Conservation (phyloP, 2,113 vertebrate genomes). For the Ptyas mucosa region DNA sequence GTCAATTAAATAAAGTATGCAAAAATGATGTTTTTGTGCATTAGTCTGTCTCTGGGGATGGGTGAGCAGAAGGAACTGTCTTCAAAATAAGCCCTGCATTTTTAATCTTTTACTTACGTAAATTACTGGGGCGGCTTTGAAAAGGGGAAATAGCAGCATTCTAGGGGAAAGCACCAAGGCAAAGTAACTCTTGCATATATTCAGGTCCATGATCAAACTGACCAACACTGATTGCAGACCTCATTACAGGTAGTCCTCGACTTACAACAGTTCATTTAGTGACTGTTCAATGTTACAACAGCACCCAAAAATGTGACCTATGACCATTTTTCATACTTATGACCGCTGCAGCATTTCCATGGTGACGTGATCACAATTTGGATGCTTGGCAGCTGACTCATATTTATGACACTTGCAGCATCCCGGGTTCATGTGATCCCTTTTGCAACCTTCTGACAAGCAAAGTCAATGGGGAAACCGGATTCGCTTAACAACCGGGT, state of each 20-base stretch:
- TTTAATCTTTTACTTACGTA: neutral
- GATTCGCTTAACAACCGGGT: too few relatives aligned
- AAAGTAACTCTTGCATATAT: neutral
- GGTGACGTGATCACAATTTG: too few relatives aligned
- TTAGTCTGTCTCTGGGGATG: neutral
- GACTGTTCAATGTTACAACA: too few relatives aligned
- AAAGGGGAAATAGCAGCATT: neutral
- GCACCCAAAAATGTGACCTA: too few relatives aligned
- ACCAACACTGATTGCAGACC: neutral
- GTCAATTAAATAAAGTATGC: neutral
- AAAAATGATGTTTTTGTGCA: neutral
- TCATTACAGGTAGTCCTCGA: neutral
- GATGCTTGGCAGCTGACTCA: too few relatives aligned
- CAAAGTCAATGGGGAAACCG: too few relatives aligned
- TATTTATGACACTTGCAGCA: too few relatives aligned
- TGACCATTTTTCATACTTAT: too few relatives aligned
- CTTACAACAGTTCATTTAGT: too few relatives aligned
- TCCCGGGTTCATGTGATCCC: too few relatives aligned
- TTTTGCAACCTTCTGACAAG: too few relatives aligned
- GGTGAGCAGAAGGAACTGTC: neutral
- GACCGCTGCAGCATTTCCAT: too few relatives aligned
- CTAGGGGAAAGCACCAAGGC: neutral
- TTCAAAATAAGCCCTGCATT: neutral
- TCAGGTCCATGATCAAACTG: neutral
- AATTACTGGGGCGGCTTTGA: neutral